phyloP scores from a whole-genome alignment of 2,113 vertebrate genomes.

The Macheiramphus alcinus region DNA sequence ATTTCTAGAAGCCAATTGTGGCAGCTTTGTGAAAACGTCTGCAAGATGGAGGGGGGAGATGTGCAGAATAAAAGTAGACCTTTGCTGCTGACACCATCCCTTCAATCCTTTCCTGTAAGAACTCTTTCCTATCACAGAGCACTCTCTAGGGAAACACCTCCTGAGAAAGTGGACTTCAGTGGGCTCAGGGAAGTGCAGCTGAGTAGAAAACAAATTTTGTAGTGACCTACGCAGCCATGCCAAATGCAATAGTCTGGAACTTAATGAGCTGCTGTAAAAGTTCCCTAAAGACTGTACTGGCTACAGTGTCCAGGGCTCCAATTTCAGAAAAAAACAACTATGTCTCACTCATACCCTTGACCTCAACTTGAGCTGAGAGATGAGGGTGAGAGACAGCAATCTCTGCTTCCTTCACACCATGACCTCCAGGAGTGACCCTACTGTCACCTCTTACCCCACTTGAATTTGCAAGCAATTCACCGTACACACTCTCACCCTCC shows the following conservation, averaged over 20 bases:
- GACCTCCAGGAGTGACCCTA: background rate
- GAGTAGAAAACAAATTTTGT: background rate
- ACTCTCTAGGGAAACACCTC: background rate
- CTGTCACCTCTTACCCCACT: background rate
- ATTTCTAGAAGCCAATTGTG: background rate
- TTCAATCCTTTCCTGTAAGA: background rate
- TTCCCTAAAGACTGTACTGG: background rate
- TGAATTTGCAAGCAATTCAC: background rate
- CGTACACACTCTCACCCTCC: background rate
- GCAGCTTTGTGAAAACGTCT: background rate
- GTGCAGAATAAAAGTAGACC: background rate
- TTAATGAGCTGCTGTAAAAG: background rate
- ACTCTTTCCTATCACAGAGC: background rate
- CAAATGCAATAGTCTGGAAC: background rate
- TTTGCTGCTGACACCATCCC: background rate
- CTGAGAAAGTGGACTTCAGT: background rate
- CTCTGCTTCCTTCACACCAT: background rate
- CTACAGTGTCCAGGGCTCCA: background rate
- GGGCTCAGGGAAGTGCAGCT: background rate
- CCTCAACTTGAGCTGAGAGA: background rate
- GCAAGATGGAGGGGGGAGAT: background rate
- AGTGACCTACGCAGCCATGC: background rate
- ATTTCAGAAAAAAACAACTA: background rate
- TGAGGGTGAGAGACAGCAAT: background rate
- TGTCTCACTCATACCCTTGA: background rate